Base-by-base conservation (phyloP, 2,113 vertebrate genomes). In the Planiliza haematocheilus region DNA sequence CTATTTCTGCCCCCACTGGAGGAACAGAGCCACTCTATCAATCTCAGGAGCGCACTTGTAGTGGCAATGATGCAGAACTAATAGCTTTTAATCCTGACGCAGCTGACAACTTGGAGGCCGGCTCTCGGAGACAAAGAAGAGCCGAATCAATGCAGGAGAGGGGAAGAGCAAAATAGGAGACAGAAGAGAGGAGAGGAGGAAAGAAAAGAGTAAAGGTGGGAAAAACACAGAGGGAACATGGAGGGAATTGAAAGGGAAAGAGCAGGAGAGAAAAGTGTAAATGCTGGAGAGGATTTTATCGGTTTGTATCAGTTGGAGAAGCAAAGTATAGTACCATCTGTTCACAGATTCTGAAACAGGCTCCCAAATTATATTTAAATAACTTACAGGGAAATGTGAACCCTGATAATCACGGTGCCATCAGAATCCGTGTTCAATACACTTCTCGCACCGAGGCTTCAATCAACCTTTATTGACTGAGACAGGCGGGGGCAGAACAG, bases 71-170 rank as follows among this genome's bases (percentile, higher is more conserved):
- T 82, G 91, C 92, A 84, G 86, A 94, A 94, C 91, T 94, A 94
- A 94, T 93, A 91, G 92, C 93, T 94, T 93, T 93, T 91, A 93
- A 93, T 92, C 90, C 86, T 90, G 89, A 93, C 88, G 85, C 91
- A 93, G 91, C 91, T 94, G 92, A 93, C 90, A 92, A 93, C 86
- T 85, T 85, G 87, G 92, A 91, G 91, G 91, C 87, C 84, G 67
- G 86, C 82, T 84, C 80, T 64, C 55, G 6, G 79, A 92, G 87
- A 92, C 90, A 91, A 90, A 91, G 91, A 88, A 74, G 82, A 91
- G 79, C 79, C 21, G 50, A 88, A 91, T 93, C 88, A 85, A 92
- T 91, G 88, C 70, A 51, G 58, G 72, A 56, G 45, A 70, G 49
- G 56, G 61, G 48, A 17, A 37, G 39, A 37, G 70, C 34, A 17